These are phyloP conservation scores for Pilophorus perplexus DNA, from an alignment of 2,888 invertebrate species.

Conservation along the genomic window DNA sequence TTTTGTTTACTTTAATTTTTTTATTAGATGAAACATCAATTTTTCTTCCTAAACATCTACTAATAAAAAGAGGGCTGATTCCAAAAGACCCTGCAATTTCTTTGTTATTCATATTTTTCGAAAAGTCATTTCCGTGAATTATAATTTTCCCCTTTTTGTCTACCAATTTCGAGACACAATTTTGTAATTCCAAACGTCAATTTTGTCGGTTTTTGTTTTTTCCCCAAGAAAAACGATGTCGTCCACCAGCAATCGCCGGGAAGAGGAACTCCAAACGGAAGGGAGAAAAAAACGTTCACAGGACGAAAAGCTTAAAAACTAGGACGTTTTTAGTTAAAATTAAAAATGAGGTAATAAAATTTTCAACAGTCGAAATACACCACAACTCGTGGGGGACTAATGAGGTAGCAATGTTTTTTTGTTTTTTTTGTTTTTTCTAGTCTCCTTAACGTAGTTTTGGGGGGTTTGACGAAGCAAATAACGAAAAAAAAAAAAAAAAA, in stretches of 20 bases:
- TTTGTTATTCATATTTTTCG: constrained; percentile 23
- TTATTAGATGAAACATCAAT: constrained; percentile 38
- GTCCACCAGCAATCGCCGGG: constrained; percentile 19
- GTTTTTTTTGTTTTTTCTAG: background rate
- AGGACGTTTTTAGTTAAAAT: background rate
- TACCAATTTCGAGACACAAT: constrained; percentile 15
- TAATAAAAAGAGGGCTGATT: constrained; percentile 31
- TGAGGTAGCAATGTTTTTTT: constrained; percentile 44
- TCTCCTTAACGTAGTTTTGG: too few relatives aligned
- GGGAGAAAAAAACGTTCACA: background rate
- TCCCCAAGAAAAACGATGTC: background rate
- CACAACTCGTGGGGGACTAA: constrained; percentile 5
- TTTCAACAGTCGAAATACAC: constrained; percentile 23
- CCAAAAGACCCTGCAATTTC: constrained; percentile 41
- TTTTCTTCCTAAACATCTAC: constrained; percentile 30
- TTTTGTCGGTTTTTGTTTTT: background rate
- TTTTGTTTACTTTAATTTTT: constrained; percentile 26
- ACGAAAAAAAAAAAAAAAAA: too few relatives aligned
- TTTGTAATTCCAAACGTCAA: constrained; percentile 8
- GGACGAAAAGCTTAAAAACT: constrained; percentile 17
- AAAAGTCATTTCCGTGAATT: constrained; percentile 38
- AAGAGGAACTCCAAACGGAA: constrained; percentile 44
- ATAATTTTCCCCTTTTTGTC: background rate
- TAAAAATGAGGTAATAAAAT: constrained; percentile 31
- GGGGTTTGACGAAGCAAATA: too few relatives aligned